Conservation (phyloP, 2,888 invertebrate species). For the Endotricha flammealis region DNA sequence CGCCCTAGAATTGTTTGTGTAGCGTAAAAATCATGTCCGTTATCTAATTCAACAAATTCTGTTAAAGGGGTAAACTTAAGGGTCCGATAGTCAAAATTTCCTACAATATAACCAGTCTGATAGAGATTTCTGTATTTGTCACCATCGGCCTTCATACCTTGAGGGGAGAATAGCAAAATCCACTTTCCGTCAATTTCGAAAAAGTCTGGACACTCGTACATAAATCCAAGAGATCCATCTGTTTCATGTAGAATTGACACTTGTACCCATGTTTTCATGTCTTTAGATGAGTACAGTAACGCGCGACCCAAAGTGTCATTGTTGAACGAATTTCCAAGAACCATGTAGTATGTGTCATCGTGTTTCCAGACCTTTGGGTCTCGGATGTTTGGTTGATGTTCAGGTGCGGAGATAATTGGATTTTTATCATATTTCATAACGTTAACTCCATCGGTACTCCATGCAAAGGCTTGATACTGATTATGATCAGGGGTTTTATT, state of each 20-base stretch:
- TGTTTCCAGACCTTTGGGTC: conserved; percentile 73
- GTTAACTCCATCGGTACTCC: conserved; percentile 48
- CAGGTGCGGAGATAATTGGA: conserved; percentile 45
- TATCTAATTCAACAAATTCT: conserved; percentile 49
- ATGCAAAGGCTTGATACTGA: conserved; percentile 52
- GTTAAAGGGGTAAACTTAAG: conserved; percentile 36
- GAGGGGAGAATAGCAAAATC: conserved; percentile 62
- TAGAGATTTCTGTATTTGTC: conserved; percentile 52
- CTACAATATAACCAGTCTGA: conserved; percentile 65
- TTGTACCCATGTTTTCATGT: conserved; percentile 48
- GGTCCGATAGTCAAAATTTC: conserved; percentile 50
- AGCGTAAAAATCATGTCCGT: conserved; percentile 67
- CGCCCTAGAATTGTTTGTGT: conserved; percentile 51
- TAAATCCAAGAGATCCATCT: conserved; percentile 50
- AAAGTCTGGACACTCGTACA: conserved; percentile 76
- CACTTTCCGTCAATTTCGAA: conserved; percentile 52
- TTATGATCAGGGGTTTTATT: conserved; percentile 38
- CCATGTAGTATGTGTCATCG: conserved; percentile 52
- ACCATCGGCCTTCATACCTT: conserved; percentile 51
- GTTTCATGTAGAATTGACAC: conserved; percentile 43
- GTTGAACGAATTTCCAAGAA: conserved; percentile 57
- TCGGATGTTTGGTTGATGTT: conserved; percentile 57
- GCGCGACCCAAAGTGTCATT: conserved; percentile 44
- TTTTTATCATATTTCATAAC: conserved; percentile 48
- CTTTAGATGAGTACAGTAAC: conserved; percentile 50